Evolutionary conservation across 2,797 vertebrate species (phyloP).

Genomic region (Psittacula echo): DNA sequence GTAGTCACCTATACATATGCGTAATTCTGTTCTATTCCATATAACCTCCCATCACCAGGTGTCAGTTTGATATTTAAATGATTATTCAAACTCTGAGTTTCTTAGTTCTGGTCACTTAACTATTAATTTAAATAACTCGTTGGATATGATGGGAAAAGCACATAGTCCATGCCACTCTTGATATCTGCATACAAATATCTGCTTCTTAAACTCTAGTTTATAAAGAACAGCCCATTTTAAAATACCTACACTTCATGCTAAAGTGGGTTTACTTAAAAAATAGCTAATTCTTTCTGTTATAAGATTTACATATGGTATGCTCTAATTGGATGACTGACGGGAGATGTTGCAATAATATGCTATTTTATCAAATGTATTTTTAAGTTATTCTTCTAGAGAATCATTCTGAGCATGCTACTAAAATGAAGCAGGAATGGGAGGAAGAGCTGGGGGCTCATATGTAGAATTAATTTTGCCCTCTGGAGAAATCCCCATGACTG

Average conservation of each 20-base stretch:
- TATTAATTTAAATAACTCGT: background rate
- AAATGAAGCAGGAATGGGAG: background rate
- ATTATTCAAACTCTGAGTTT: background rate
- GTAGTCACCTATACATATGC: background rate
- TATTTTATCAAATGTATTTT: background rate
- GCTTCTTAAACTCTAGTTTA: background rate
- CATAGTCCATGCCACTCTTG: background rate
- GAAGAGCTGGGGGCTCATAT: background rate
- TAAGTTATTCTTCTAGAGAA: constrained; percentile 9
- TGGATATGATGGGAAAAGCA: background rate
- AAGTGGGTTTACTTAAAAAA: background rate
- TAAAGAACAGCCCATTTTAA: background rate
- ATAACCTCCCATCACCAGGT: background rate
- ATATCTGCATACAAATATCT: background rate
- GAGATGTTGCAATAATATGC: background rate
- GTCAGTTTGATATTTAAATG: background rate
- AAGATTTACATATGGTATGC: background rate
- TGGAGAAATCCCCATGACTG: constrained; percentile 13
- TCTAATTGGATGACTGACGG: background rate
- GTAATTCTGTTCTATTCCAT: background rate
- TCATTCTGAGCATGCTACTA: background rate
- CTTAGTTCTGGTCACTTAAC: background rate
- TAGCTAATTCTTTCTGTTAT: background rate
- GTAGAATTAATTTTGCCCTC: constrained; percentile 6
- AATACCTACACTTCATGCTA: background rate